Evolutionary conservation across 2,888 invertebrate species (phyloP).

Genomic region (Bimastos eiseni): DNA sequence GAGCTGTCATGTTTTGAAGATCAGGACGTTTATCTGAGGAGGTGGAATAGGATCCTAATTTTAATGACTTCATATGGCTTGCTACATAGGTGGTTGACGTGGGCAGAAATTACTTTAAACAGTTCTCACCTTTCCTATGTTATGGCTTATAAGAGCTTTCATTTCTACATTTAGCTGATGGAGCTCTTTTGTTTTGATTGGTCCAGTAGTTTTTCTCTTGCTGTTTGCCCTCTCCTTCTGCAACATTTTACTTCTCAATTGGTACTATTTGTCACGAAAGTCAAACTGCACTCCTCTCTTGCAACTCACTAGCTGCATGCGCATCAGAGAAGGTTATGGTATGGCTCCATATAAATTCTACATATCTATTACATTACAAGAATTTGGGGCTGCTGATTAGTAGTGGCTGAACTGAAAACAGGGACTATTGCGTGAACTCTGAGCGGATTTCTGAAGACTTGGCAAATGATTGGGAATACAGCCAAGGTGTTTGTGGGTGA

Average conservation of each 20-base stretch:
- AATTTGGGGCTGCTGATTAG: not conserved
- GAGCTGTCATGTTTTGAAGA: not conserved
- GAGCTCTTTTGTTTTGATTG: not conserved
- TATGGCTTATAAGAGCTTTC: too few species aligned
- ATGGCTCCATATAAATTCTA: not conserved
- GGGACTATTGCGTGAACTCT: not conserved
- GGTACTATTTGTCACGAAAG: not conserved
- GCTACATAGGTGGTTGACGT: too few species aligned
- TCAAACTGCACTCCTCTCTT: not conserved
- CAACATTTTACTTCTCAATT: not conserved
- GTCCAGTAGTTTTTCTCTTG: not conserved
- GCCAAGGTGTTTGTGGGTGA: not conserved
- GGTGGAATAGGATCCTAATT: too few species aligned
- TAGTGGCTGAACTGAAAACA: not conserved
- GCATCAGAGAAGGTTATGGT: not conserved
- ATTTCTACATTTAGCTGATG: too few species aligned
- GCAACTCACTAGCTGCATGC: not conserved
- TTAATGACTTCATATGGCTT: too few species aligned
- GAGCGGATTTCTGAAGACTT: not conserved
- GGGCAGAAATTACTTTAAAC: too few species aligned
- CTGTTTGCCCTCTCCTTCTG: not conserved
- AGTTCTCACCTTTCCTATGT: too few species aligned
- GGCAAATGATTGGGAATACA: not conserved
- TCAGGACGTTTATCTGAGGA: not conserved
- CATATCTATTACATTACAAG: not conserved